Conservation (phyloP, 1,140 invertebrate species). For the Lamellibrachia luymesi region DNA sequence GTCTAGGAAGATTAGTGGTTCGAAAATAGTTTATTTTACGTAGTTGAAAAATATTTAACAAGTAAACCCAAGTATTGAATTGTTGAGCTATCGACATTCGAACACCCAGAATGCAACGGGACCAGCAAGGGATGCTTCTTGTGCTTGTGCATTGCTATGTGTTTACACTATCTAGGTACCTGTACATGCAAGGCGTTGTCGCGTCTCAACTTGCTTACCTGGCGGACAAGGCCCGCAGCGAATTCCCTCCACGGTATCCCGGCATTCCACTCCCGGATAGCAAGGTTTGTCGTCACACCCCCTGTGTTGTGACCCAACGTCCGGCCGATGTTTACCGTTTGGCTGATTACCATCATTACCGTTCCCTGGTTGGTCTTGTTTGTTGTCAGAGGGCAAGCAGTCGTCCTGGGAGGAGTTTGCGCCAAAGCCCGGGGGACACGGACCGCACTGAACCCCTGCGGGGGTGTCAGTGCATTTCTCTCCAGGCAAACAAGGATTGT, state of each 20-base stretch:
- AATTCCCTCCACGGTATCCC: constrained; percentile 60
- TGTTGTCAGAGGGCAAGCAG: neutral
- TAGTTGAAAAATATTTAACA: too few species aligned
- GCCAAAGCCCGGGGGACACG: constrained; percentile 38
- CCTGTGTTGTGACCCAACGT: neutral
- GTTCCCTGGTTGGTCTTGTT: neutral
- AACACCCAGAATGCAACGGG: too few species aligned
- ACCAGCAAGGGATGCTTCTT: too few species aligned
- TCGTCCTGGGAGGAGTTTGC: neutral
- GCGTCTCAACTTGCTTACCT: neutral
- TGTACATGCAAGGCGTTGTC: too few species aligned
- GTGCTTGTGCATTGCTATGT: too few species aligned
- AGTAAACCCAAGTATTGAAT: too few species aligned
- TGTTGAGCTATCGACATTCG: too few species aligned
- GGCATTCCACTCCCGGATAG: constrained; percentile 77
- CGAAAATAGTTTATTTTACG: too few species aligned
- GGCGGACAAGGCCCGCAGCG: constrained; percentile 6
- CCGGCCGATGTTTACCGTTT: neutral
- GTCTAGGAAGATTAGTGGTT: too few species aligned
- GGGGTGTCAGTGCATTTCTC: constrained; percentile 76
- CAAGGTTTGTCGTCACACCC: constrained; percentile 65
- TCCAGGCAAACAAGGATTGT: constrained; percentile 75
- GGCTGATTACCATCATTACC: neutral
- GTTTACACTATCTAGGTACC: too few species aligned
- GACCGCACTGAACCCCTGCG: constrained; percentile 55